A percentile compares a stretch with the other conserved stretches of the same genome.
Evolutionary conservation across 1,140 invertebrate genomes (phyloP).

Genomic region (Dermatophagoides farinae): DNA sequence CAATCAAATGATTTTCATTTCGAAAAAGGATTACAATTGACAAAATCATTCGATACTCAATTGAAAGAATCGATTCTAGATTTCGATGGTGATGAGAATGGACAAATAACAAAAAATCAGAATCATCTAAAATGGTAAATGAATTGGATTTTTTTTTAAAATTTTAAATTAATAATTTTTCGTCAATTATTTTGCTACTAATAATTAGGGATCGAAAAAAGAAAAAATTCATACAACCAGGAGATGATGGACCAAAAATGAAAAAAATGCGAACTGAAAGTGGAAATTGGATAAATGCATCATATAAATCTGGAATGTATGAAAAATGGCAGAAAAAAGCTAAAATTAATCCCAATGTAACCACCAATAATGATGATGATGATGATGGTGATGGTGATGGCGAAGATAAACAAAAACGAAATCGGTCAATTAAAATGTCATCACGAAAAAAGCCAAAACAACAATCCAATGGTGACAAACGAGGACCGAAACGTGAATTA

Average conservation of each 20-base stretch:
- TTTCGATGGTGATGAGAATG: constrained; percentile 50
- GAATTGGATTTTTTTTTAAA: neutral
- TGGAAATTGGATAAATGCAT: constrained; percentile 74
- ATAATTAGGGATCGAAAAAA: constrained; percentile 52
- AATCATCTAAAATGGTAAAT: constrained; percentile 11
- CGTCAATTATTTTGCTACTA: neutral
- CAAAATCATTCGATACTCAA: constrained; percentile 47
- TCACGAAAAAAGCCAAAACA: constrained; percentile 19
- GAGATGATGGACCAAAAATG: constrained; percentile 37
- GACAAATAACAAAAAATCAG: constrained; percentile 36
- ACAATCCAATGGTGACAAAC: constrained; percentile 18
- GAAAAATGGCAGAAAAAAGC: constrained; percentile 63
- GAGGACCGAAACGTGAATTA: constrained; percentile 32
- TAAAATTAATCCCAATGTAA: constrained; percentile 38
- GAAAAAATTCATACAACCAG: constrained; percentile 63
- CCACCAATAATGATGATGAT: constrained; percentile 37
- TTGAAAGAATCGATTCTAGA: constrained; percentile 52
- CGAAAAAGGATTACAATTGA: constrained; percentile 59
- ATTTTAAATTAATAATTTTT: neutral
- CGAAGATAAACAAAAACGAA: constrained; percentile 16
- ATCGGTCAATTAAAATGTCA: constrained; percentile 13
- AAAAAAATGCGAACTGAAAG: constrained; percentile 84
- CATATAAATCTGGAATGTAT: constrained; percentile 76
- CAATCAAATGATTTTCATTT: constrained; percentile 58
- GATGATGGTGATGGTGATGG: constrained; percentile 13